phyloP scores from a whole-genome alignment of 1,140 invertebrate species.

The Bradynema listronoti region DNA sequence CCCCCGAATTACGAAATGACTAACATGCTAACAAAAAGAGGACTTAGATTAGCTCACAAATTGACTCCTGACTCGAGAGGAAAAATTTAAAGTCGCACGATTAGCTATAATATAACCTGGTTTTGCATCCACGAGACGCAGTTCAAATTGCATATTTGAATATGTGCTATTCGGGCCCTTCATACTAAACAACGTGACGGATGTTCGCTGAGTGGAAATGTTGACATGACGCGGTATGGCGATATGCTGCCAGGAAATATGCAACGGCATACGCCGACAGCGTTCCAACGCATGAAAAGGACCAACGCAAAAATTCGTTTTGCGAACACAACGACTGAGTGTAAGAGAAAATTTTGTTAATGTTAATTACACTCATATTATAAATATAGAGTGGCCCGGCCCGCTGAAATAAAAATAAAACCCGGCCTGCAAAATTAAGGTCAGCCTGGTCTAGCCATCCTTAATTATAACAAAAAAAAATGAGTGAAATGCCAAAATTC shows the following conservation, averaged over 20 bases:
- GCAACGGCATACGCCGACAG: slow-evolving; percentile 46
- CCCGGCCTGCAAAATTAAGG: not conserved
- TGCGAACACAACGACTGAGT: slow-evolving; percentile 52
- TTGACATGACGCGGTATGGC: slow-evolving; percentile 54
- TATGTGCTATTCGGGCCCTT: slow-evolving; percentile 43
- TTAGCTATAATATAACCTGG: slow-evolving; percentile 31
- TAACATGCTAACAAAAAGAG: no score
- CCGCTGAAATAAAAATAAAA: no score
- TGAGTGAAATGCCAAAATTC: no score
- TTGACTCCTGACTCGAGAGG: no score
- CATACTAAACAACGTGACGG: slow-evolving; percentile 53
- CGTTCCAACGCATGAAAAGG: slow-evolving; percentile 23
- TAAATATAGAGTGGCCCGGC: no score
- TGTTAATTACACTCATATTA: no score
- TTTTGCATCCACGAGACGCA: slow-evolving; percentile 38
- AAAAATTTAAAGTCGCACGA: no score
- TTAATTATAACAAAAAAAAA: no score
- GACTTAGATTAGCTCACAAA: no score
- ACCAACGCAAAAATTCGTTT: slow-evolving; percentile 33
- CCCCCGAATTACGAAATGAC: no score
- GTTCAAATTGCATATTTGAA: slow-evolving; percentile 53
- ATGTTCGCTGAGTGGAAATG: slow-evolving; percentile 53
- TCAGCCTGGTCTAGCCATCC: no score
- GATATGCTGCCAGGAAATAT: slow-evolving; percentile 57
- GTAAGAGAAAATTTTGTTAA: no score